Evolutionary conservation across 1,140 invertebrate genomes (phyloP), one percentile per base, ranked within the genome.

Genomic region (Pseudomyrmex cubaensis): DNA sequence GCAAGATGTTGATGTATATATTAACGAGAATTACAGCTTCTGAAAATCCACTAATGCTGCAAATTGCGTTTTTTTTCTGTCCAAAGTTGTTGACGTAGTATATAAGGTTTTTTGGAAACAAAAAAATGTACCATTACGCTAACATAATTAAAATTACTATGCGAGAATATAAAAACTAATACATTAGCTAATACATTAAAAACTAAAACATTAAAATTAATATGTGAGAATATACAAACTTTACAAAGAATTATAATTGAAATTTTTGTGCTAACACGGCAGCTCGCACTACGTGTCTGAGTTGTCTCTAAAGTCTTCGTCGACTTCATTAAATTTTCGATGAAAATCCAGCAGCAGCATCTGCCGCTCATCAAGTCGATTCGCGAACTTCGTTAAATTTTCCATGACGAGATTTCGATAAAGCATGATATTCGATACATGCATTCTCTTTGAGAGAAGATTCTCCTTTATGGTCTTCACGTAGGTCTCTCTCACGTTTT

Each of bases 241-340:
- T 25, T 25, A 25, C 25, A 4, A 25, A 25, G 3, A 25, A 25
- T 25, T 25, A 25, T 25, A 25, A 25, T 25, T 25, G 3, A 25
- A 25, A 25, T 25, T 25, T 25, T 25, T 2, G 3, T 25, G 13
- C 48, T 25, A 22, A 78, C 91, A 50, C 92, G 88, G n/a, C 93
- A 95, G 66, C 78, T 95, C 95, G 74, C 84, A 83, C 50, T 94
- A 95, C 10, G 94, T 88, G 22, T 95, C 93, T 80, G 91, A 88
- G 75, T 95, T 93, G 64, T 94, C 90, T 0, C 95, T 91, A 86
- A 95, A 94, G 84, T 96, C 94, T 63, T 94, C 91, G 82, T 95
- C 94, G 84, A 96, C 93, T 17, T 94, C 91, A 90, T 96, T 96
- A 85, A 95, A 96, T 2, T 93, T 90, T n/a, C 89, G 92, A 85